phyloP scores from a whole-genome alignment of 2,888 invertebrate species.

The Omphaloscelis lunosa region DNA sequence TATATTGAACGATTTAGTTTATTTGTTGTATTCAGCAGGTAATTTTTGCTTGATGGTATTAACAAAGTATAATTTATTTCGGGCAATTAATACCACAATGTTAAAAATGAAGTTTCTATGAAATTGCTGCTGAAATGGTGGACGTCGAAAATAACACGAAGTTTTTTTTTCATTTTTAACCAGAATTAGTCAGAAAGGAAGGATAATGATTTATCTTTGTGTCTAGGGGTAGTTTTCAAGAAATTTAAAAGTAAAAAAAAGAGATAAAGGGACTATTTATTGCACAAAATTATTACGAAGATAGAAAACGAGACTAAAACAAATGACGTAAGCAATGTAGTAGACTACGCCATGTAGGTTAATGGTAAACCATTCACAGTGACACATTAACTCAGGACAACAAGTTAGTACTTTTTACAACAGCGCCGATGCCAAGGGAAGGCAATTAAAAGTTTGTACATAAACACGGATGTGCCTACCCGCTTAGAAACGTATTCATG shows the following conservation, averaged over 20 bases:
- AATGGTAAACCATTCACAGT: constrained; percentile 48
- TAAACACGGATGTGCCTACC: constrained; percentile 24
- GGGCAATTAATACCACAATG: neutral
- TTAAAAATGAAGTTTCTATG: neutral
- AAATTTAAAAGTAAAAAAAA: neutral
- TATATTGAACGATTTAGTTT: neutral
- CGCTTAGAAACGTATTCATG: constrained; percentile 24
- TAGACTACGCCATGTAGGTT: constrained; percentile 49
- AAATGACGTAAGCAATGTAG: constrained; percentile 27
- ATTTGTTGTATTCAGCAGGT: neutral
- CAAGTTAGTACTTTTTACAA: constrained; percentile 57
- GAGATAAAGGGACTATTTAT: neutral
- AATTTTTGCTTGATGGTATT: no score
- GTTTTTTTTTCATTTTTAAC: neutral
- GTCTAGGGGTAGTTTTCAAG: neutral
- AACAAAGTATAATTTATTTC: neutral
- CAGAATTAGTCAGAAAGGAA: neutral
- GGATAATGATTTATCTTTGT: neutral
- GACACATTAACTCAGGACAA: constrained; percentile 44
- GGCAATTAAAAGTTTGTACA: constrained; percentile 53
- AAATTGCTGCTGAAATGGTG: neutral
- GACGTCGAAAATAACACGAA: neutral
- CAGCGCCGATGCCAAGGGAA: constrained; percentile 37
- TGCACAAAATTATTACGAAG: neutral
- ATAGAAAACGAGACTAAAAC: constrained; percentile 28